Base-by-base conservation (phyloP, 2,113 vertebrate species). In the Mesocricetus auratus region DNA sequence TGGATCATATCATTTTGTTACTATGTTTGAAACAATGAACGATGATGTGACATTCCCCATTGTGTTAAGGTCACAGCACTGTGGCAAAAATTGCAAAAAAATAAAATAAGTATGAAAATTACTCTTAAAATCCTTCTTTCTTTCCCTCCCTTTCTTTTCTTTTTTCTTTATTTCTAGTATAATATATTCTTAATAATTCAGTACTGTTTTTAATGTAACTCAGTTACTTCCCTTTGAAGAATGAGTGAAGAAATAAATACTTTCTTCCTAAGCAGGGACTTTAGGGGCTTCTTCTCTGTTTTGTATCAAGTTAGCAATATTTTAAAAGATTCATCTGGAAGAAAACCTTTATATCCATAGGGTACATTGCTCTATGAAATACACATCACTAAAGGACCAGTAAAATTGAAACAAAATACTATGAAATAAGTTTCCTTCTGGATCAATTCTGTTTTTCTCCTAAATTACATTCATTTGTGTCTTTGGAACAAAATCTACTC, bases 401-500 rank as follows among this genome's bases (percentile, higher is more conserved):
- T 50, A 62, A 92, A 62, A 82, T 7, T 86, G 21, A 95, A 92
- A 86, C 12, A 87, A 71, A 95, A 85, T 33, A 71, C 53, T 45
- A 83, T 82, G 77, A 95, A 90, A 56, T 33, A 95, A 79, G 0
- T 73, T 94, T 96, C 22, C 16, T 89, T 82, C 93, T 93, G 56
- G 36, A 93, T 83, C 7, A 92, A 42, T 94, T 95, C 45, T 94
- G 15, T 22, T 86, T 91, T 90, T n/a, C 31, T 69, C 58, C 31
- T 81, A 79, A 86, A 42, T 93, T 81, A 91, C 58, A 47, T 93
- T 89, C 26, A 92, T 8, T 36, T 64, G 31, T 69, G 60, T 66
- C 1, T 95, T 97, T 71, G 31, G 3, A 86, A 96, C 10, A 90
- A 94, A 90, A 93, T 36, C 26, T 92, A 73, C 33, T 50, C 16